Evolutionary conservation across 2,888 invertebrate genomes (phyloP).

Genomic region (Pristionchus fissidentatus): DNA sequence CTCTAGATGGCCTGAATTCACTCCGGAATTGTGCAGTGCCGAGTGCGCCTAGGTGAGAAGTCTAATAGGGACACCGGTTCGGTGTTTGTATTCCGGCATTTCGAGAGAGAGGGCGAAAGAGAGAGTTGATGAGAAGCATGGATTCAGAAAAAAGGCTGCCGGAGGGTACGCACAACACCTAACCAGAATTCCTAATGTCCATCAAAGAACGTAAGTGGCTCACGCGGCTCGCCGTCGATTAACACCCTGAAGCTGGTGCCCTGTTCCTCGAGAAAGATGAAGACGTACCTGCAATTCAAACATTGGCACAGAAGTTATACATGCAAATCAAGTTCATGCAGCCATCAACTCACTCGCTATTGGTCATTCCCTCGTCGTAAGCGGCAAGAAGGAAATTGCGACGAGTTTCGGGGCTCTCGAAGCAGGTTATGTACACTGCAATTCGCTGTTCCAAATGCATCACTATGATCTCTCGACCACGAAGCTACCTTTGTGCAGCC

Average conservation of each 20-base stretch:
- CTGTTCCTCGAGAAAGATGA: conserved; percentile 35
- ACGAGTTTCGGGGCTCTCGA: neutral
- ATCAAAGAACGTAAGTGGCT: neutral
- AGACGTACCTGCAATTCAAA: conserved; percentile 1
- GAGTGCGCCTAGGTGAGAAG: neutral
- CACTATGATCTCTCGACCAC: neutral
- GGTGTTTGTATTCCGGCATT: neutral
- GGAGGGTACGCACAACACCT: too few species aligned
- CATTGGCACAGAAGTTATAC: neutral
- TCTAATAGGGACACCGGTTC: too few species aligned
- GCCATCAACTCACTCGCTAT: neutral
- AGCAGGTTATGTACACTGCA: conserved; percentile 25
- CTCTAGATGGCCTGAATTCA: conserved; percentile 34
- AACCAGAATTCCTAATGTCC: too few species aligned
- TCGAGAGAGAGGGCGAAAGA: neutral
- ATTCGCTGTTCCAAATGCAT: neutral
- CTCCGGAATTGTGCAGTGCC: neutral
- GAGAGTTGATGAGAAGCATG: neutral
- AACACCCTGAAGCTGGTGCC: neutral
- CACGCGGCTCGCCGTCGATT: neutral
- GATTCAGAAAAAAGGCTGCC: neutral
- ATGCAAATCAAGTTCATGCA: neutral
- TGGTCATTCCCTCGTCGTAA: conserved; percentile 36
- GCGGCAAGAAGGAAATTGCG: conserved; percentile 35
- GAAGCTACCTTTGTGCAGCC: too few species aligned